Conservation (phyloP, 2,797 vertebrate genomes). For the Neopelma chrysocephalum region DNA sequence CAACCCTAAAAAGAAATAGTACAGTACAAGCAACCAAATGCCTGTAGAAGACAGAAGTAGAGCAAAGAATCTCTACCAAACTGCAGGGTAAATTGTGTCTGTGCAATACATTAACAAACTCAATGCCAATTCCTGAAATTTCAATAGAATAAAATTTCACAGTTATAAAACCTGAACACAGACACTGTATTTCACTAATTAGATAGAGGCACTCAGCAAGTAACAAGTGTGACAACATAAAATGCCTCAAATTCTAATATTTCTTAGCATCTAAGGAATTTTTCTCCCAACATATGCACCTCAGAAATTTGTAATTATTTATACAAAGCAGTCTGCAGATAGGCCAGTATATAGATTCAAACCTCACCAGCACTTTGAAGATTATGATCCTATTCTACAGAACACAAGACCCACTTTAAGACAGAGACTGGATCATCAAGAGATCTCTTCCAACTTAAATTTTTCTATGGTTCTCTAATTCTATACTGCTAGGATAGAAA, state of each 20-base stretch:
- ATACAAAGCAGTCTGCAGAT: not conserved
- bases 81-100: not conserved
- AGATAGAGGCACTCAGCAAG: not conserved
- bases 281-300: not conserved
- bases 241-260: not conserved
- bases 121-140: not conserved
- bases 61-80: not conserved
- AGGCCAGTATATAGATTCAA: not conserved
- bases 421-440: not conserved
- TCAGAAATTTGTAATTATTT: not conserved
- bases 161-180: not conserved
- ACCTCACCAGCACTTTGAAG: not conserved
- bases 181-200: not conserved
- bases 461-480: not conserved
- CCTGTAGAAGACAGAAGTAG: not conserved
- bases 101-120: not conserved
- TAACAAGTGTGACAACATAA: not conserved
- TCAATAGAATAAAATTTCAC: not conserved
- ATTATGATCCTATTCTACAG: not conserved
- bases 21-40: slow-evolving; percentile 13
- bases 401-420: not conserved
- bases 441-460: not conserved
- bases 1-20: not conserved
- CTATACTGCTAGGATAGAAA: not conserved
- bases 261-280: not conserved